Percentiles rank a stretch among this genome's conserved stretches.
Evolutionary conservation across 2,888 invertebrate species (phyloP).

Genomic region (Loripinus fragilis): DNA sequence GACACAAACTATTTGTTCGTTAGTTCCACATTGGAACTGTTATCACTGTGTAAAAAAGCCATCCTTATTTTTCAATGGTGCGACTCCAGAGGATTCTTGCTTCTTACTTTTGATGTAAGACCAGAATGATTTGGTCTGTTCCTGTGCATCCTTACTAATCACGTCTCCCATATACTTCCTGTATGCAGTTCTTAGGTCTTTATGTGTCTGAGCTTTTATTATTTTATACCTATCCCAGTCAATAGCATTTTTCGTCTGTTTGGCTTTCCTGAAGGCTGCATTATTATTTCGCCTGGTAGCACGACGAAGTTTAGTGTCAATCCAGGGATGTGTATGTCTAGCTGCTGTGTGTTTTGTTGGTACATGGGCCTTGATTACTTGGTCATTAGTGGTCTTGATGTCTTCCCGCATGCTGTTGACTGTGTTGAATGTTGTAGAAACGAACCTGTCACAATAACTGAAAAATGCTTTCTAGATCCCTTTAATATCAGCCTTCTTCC

Average conservation of each 20-base stretch:
- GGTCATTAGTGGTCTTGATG: neutral
- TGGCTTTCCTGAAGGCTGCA: slow-evolving; percentile 1
- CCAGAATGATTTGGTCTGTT: too few species aligned
- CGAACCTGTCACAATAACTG: neutral
- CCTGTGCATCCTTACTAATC: too few species aligned
- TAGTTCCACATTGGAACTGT: too few species aligned
- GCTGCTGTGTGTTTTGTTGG: slow-evolving; percentile 16
- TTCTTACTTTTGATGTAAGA: too few species aligned
- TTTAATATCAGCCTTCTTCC: too few species aligned
- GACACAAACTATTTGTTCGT: too few species aligned
- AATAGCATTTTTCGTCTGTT: neutral
- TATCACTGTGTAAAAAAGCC: too few species aligned
- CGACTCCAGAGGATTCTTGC: too few species aligned
- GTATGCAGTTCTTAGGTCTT: too few species aligned
- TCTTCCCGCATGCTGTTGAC: neutral
- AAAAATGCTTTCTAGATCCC: neutral
- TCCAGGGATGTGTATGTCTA: slow-evolving; percentile 22
- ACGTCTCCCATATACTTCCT: too few species aligned
- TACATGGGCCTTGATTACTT: neutral
- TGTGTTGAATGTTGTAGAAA: neutral
- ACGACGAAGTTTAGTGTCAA: slow-evolving; percentile 6
- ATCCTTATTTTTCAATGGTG: too few species aligned
- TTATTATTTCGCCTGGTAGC: slow-evolving; percentile 1
- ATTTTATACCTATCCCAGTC: neutral
- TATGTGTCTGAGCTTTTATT: neutral